phyloP scores from a whole-genome alignment of 2,888 invertebrate species.

The Limnephilus rhombicus region DNA sequence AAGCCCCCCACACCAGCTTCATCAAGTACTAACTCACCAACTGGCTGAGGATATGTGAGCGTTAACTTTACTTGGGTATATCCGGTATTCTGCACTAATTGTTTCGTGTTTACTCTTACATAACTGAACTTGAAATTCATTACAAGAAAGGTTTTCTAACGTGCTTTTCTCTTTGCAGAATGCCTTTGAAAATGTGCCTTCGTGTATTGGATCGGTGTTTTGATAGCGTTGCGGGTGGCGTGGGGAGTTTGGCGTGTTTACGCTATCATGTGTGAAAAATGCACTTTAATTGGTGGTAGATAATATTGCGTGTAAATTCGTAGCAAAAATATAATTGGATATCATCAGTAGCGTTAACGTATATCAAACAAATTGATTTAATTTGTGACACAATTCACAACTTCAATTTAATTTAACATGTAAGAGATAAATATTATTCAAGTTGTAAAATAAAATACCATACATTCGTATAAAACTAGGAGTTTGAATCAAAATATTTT shows the following conservation, averaged over 20 bases:
- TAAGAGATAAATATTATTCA: not conserved
- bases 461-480: too few species aligned
- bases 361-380: not conserved
- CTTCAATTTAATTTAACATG: not conserved
- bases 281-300: slow-evolving; percentile 68
- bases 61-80: slow-evolving; percentile 72
- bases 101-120: slow-evolving; percentile 75
- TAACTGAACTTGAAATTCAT: slow-evolving; percentile 79
- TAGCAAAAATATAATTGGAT: slow-evolving; percentile 25
- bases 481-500: too few species aligned
- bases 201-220: slow-evolving; percentile 68
- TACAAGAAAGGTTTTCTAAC: slow-evolving; percentile 77
- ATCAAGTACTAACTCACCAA: slow-evolving; percentile 67
- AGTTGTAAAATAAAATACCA: not conserved
- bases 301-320: slow-evolving; percentile 70
- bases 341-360: slow-evolving; percentile 28
- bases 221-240: slow-evolving; percentile 68
- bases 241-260: slow-evolving; percentile 47
- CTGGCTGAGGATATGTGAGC: slow-evolving; percentile 67
- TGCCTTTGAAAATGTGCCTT: slow-evolving; percentile 72
- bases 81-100: slow-evolving; percentile 79
- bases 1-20: slow-evolving; percentile 71
- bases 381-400: not conserved
- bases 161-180: slow-evolving; percentile 79
- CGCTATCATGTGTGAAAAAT: slow-evolving; percentile 68